A percentile compares a stretch with the other conserved stretches of the same genome.
Evolutionary conservation across 2,888 invertebrate species (phyloP).

Genomic region (Hypomecis atomaria): DNA sequence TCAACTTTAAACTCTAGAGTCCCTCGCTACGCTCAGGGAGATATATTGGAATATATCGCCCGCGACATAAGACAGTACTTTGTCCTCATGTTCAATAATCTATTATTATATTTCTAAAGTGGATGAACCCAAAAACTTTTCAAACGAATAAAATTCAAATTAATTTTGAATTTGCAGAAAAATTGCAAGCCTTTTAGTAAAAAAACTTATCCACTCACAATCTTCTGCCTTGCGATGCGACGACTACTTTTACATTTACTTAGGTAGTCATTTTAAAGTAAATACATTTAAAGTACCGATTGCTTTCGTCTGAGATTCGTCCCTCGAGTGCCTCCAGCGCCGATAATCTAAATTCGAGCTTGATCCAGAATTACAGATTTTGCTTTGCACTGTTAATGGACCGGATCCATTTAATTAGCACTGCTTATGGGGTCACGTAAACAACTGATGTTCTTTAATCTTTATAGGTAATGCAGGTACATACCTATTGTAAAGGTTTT

Average conservation of each 20-base stretch:
- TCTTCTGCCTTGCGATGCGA: background rate
- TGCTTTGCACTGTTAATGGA: slow-evolving; percentile 31
- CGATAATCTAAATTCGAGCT: slow-evolving; percentile 34
- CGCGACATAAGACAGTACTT: too few relatives aligned
- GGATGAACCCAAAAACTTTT: too few relatives aligned
- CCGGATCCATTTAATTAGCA: slow-evolving; percentile 39
- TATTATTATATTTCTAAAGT: too few relatives aligned
- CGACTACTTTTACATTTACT: slow-evolving; percentile 14
- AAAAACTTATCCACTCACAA: too few relatives aligned
- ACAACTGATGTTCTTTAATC: slow-evolving; percentile 32
- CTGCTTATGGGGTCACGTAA: slow-evolving; percentile 38
- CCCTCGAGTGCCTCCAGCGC: slow-evolving; percentile 22
- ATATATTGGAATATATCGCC: too few relatives aligned
- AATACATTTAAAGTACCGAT: slow-evolving; percentile 23
- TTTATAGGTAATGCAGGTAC: slow-evolving; percentile 11
- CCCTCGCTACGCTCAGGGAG: too few relatives aligned
- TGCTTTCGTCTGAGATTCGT: slow-evolving; percentile 31
- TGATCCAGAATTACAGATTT: slow-evolving; percentile 36
- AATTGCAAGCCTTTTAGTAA: background rate
- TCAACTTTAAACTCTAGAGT: too few relatives aligned
- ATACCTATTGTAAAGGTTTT: background rate
- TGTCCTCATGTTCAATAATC: too few relatives aligned
- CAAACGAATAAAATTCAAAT: background rate
- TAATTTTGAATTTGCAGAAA: background rate
- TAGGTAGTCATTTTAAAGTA: slow-evolving; percentile 21